phyloP scores from a whole-genome alignment of 2,113 vertebrate genomes.

The Asarcornis scutulata region DNA sequence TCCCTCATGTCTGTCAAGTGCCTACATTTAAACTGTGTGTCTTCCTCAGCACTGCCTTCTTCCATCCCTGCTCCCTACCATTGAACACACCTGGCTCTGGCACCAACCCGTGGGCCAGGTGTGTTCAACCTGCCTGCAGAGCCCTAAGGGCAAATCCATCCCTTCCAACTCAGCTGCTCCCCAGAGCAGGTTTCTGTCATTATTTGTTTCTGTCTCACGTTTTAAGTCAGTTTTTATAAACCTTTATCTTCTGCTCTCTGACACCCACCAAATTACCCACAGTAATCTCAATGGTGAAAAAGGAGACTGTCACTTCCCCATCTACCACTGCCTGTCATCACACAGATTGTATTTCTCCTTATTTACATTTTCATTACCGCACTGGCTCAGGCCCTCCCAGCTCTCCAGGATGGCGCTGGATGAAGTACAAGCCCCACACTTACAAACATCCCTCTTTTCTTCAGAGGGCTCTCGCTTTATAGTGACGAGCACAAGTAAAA shows the following conservation, averaged over 20 bases:
- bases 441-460: background rate
- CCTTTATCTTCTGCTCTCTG: background rate
- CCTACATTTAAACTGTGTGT: background rate
- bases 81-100: accelerated
- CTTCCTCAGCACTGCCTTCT: no score
- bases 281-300: background rate
- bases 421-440: background rate
- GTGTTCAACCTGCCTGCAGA: accelerated
- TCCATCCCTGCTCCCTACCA: background rate
- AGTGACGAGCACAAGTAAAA: background rate
- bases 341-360: background rate
- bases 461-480: background rate
- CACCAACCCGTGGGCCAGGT: background rate
- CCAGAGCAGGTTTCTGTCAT: background rate
- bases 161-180: background rate
- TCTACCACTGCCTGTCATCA: background rate
- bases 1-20: background rate
- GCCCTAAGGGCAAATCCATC: background rate
- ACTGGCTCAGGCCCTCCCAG: background rate
- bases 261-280: background rate
- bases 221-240: background rate
- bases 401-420: background rate
- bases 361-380: background rate
- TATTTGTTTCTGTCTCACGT: background rate
- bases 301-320: background rate